Evolutionary conservation across 2,888 invertebrate genomes (phyloP).

Genomic region (Eristalis arbustorum): DNA sequence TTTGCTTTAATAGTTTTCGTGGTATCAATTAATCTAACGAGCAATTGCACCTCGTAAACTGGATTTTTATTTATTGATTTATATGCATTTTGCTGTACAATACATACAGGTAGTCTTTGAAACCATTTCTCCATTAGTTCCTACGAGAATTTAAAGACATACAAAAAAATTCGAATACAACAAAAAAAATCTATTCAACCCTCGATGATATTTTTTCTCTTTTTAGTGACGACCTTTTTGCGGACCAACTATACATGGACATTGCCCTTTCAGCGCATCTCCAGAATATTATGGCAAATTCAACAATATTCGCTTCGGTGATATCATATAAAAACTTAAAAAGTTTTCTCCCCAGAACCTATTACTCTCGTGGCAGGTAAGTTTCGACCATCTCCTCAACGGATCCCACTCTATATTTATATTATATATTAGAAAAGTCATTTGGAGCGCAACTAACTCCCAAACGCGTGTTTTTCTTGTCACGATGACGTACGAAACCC

Average conservation of each 20-base stretch:
- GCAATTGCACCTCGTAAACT: too few relatives aligned
- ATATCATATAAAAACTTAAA: slow-evolving; percentile 80
- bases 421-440: not conserved
- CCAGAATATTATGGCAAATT: slow-evolving; percentile 78
- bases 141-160: not conserved
- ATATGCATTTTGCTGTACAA: too few relatives aligned
- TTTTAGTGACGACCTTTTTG: slow-evolving; percentile 79
- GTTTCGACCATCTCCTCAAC: slow-evolving; percentile 58
- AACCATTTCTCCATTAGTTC: too few relatives aligned
- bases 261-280: slow-evolving; percentile 77
- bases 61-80: too few relatives aligned
- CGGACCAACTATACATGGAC: slow-evolving; percentile 80
- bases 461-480: slow-evolving; percentile 70
- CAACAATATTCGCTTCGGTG: slow-evolving; percentile 79
- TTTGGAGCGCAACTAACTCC: slow-evolving; percentile 65
- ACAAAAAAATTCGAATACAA: too few relatives aligned
- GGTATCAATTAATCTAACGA: too few relatives aligned
- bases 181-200: not conserved
- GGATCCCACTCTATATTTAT: not conserved
- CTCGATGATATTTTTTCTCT: slow-evolving; percentile 4
- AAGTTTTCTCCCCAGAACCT: slow-evolving; percentile 79
- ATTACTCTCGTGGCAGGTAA: slow-evolving; percentile 80
- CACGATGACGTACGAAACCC: not conserved
- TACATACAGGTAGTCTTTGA: too few relatives aligned
- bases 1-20: too few relatives aligned